Percentiles rank a stretch among this genome's conserved stretches.
Evolutionary conservation across 2,888 invertebrate genomes (phyloP).

Genomic region (Alsophila aescularia): DNA sequence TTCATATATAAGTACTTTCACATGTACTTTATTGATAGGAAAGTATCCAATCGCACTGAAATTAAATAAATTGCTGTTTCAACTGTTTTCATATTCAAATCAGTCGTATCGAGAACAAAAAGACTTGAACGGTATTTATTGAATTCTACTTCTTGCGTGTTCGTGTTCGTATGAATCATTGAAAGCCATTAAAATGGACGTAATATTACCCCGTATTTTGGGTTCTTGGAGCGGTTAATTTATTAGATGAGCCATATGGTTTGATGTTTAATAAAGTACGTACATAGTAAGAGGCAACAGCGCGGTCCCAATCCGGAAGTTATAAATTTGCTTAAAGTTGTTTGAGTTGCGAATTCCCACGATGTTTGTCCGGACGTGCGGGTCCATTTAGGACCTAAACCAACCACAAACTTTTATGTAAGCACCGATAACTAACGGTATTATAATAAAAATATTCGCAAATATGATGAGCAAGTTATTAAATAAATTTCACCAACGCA

Average conservation of each 20-base stretch:
- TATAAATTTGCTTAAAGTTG: conserved; percentile 82
- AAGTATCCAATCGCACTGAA: conserved; percentile 48
- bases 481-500: no score
- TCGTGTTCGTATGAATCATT: conserved; percentile 38
- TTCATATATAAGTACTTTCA: conserved; percentile 39
- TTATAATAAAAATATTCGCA: conserved; percentile 55
- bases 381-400: conserved; percentile 77
- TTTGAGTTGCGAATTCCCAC: conserved; percentile 78
- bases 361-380: conserved; percentile 81
- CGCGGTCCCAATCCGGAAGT: conserved; percentile 71
- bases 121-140: conserved; percentile 38
- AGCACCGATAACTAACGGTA: conserved; percentile 65
- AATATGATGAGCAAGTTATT: conserved; percentile 4
- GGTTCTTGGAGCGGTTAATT: conserved; percentile 25
- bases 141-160: conserved; percentile 42
- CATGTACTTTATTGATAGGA: conserved; percentile 49
- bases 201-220: conserved; percentile 29
- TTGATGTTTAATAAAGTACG: conserved; percentile 32
- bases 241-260: conserved; percentile 32
- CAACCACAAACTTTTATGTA: conserved; percentile 70
- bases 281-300: conserved; percentile 55
- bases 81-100: conserved; percentile 55
- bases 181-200: conserved; percentile 31
- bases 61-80: conserved; percentile 52
- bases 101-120: conserved; percentile 41